Evolutionary conservation across 1,140 invertebrate species (phyloP).

Genomic region (Apis laboriosa): DNA sequence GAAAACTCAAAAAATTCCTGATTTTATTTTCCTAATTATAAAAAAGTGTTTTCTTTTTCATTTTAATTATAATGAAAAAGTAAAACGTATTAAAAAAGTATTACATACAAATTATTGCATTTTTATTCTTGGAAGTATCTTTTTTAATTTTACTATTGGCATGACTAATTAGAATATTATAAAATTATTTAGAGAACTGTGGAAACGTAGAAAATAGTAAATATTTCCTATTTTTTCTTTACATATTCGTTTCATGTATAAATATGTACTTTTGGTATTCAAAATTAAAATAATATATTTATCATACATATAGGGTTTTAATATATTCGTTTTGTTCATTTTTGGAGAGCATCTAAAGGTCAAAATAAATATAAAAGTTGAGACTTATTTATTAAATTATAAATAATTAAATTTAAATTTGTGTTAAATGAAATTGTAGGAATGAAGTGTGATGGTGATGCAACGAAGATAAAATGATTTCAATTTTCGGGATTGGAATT

Average conservation of each 20-base stretch:
- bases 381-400: no score
- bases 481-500: no score
- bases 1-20: slow-evolving; percentile 35
- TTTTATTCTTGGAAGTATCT: slow-evolving; percentile 5
- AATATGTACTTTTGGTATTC: slow-evolving; percentile 7
- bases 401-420: no score
- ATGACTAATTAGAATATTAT: slow-evolving; percentile 8
- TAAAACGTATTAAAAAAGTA: slow-evolving; percentile 1
- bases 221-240: neutral
- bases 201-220: slow-evolving; percentile 16
- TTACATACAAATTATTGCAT: slow-evolving; percentile 12
- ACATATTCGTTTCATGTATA: neutral
- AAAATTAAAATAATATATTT: slow-evolving; percentile 6
- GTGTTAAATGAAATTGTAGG: no score
- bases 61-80: slow-evolving; percentile 12
- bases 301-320: no score
- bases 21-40: slow-evolving; percentile 30
- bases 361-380: no score
- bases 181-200: slow-evolving; percentile 14
- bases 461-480: no score
- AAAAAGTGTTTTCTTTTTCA: slow-evolving; percentile 42
- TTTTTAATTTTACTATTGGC: slow-evolving; percentile 7
- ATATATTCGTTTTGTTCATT: no score
- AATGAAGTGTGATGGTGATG: no score
- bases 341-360: no score